Evolutionary conservation across 2,797 vertebrate species (phyloP).

Genomic region (Scomberomorus guttatus): DNA sequence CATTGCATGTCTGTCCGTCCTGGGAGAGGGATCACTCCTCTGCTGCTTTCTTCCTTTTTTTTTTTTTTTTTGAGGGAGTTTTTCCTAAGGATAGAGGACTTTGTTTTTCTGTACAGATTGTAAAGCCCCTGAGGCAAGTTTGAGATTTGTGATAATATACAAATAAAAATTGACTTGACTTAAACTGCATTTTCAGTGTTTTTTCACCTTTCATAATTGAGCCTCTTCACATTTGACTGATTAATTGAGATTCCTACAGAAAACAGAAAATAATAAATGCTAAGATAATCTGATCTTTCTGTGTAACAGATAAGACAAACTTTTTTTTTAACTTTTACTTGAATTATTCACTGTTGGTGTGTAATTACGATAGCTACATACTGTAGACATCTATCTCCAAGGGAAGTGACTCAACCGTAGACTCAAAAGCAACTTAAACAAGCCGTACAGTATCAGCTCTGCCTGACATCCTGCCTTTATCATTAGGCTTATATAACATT

Average conservation of each 20-base stretch:
- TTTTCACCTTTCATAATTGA: not conserved
- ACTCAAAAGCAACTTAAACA: constrained; percentile 41
- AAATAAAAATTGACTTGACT: not conserved
- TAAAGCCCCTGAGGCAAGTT: too few species aligned
- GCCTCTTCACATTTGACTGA: not conserved
- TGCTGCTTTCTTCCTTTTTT: too few species aligned
- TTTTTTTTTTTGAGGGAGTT: too few species aligned
- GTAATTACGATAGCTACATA: constrained; percentile 14
- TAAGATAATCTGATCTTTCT: not conserved
- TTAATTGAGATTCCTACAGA: not conserved
- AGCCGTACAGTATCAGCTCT: constrained; percentile 31
- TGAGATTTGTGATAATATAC: too few species aligned
- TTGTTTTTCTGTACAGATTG: too few species aligned
- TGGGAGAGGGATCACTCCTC: too few species aligned
- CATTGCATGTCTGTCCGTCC: too few species aligned
- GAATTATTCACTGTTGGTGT: not conserved
- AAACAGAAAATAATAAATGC: not conserved
- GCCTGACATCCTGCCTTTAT: constrained; percentile 62
- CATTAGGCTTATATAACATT: constrained; percentile 41
- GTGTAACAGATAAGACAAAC: not conserved
- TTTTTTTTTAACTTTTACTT: not conserved
- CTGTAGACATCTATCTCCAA: constrained; percentile 9
- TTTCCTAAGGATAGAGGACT: too few species aligned
- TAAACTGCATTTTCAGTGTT: not conserved
- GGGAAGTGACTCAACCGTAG: constrained; percentile 48